Evolutionary conservation across 2,888 invertebrate genomes (phyloP).

Genomic region (Hirtodrosophila histrioides): DNA sequence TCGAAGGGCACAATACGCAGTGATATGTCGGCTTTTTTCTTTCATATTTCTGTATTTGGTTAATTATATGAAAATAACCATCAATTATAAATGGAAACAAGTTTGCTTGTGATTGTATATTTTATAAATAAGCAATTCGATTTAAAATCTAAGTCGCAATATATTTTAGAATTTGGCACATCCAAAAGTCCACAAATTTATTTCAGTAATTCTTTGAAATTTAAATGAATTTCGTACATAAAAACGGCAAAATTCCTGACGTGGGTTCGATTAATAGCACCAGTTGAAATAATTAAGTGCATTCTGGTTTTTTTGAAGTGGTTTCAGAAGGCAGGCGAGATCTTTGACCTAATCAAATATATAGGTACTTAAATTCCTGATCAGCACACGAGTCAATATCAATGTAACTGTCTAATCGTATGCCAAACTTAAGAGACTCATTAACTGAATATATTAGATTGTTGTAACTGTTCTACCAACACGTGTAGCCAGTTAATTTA

Average conservation of each 20-base stretch:
- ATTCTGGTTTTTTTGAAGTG: constrained; percentile 30
- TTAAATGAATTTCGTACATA: not conserved
- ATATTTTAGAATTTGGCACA: constrained; percentile 55
- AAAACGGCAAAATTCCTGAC: not conserved
- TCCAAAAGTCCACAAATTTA: constrained; percentile 13
- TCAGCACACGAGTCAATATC: no score
- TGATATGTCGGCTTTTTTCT: no score
- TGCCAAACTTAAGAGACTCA: no score
- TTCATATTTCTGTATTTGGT: no score
- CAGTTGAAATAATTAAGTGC: constrained; percentile 1
- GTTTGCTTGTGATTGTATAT: no score
- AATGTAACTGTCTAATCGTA: no score
- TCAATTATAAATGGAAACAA: no score
- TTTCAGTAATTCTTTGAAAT: not conserved
- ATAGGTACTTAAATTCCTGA: not conserved
- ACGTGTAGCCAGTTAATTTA: not conserved
- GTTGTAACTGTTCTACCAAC: not conserved
- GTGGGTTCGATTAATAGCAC: not conserved
- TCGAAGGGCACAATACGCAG: no score
- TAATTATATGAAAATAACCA: no score
- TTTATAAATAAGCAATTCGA: no score
- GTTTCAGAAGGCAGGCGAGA: constrained; percentile 7
- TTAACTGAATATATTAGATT: not conserved
- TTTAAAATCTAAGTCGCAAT: no score
- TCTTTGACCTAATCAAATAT: constrained; percentile 12